These are phyloP conservation scores for Hydrocynus forskahlii DNA, from an alignment of 2,797 vertebrate genomes.

Conservation along the genomic window DNA sequence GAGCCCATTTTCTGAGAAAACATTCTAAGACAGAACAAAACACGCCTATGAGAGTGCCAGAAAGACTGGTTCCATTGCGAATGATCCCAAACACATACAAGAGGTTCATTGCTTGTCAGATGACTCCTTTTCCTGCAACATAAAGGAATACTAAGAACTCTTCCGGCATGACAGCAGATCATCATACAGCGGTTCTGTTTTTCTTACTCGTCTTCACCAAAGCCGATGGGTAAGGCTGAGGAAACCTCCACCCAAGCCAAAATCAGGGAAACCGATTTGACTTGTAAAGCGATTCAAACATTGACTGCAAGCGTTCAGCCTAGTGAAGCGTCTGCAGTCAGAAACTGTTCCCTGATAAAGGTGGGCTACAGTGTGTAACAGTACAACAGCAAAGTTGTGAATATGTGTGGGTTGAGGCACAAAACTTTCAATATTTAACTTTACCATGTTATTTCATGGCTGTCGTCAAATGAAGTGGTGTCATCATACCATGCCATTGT, in stretches of 20 bases:
- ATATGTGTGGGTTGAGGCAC: too few species aligned
- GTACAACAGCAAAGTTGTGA: too few species aligned
- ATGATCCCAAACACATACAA: constrained; percentile 13
- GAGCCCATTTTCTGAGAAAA: constrained; percentile 27
- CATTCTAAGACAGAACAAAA: constrained; percentile 46
- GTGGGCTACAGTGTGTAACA: too few species aligned
- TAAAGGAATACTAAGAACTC: constrained; percentile 21
- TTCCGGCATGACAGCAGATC: background rate
- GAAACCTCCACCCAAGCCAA: background rate
- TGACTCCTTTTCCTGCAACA: constrained; percentile 25
- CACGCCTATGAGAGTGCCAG: constrained; percentile 21
- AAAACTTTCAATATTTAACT: too few species aligned
- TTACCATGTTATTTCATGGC: too few species aligned
- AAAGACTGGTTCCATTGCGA: background rate
- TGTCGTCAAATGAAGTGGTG: too few species aligned
- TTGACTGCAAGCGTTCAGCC: background rate
- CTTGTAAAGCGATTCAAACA: background rate
- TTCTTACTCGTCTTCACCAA: constrained; percentile 6
- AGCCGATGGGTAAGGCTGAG: background rate
- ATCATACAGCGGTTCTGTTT: constrained; percentile 2
- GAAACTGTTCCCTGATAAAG: too few species aligned
- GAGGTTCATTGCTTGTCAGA: constrained; percentile 36
- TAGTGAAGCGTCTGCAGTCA: too few species aligned
- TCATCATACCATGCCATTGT: too few species aligned
- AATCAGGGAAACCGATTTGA: background rate